Conservation (phyloP, 2,888 invertebrate species). For the Conomelus anceps region DNA sequence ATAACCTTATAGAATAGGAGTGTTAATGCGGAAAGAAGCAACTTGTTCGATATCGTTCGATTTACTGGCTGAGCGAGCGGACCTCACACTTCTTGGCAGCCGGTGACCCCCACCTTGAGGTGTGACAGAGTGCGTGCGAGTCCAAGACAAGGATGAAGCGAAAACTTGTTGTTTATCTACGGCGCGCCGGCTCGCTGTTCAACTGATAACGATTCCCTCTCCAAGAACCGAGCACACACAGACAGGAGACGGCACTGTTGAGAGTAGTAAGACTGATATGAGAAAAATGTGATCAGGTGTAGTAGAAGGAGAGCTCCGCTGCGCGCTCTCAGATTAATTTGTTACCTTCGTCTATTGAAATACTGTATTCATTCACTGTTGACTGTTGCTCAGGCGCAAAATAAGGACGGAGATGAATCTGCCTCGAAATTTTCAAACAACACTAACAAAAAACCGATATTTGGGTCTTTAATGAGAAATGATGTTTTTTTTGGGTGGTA, state of each 20-base stretch:
- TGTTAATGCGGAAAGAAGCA: constrained; percentile 9
- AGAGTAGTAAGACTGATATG: neutral
- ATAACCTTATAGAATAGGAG: neutral
- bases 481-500: too few species aligned
- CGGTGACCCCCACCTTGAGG: neutral
- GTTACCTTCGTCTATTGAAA: neutral
- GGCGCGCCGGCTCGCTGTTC: neutral
- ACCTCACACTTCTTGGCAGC: neutral
- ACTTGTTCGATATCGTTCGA: neutral
- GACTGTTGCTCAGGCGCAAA: too few species aligned
- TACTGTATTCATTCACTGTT: too few species aligned
- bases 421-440: too few species aligned
- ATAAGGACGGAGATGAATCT: too few species aligned
- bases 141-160: neutral
- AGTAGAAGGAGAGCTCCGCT: neutral
- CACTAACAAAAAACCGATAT: too few species aligned
- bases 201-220: neutral
- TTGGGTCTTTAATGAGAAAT: too few species aligned
- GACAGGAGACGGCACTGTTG: neutral
- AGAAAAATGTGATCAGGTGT: neutral
- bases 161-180: neutral
- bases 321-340: neutral
- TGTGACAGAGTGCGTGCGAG: neutral
- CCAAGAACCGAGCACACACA: neutral
- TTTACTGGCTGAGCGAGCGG: neutral